Evolutionary conservation across 2,113 vertebrate species (phyloP).

Genomic region (Oenanthe melanoleuca): DNA sequence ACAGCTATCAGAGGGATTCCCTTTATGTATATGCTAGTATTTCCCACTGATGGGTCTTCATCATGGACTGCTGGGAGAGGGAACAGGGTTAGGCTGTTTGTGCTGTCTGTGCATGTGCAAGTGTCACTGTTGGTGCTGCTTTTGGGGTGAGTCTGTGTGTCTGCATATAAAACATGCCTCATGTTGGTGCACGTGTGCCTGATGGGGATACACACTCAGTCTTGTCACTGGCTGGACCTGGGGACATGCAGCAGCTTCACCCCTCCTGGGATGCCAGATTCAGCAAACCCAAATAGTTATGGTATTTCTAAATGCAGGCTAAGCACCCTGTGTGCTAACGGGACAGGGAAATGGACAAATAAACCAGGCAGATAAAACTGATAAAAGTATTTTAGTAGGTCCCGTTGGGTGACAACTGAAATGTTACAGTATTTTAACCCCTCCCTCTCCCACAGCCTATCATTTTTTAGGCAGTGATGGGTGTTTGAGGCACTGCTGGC

Average conservation of each 20-base stretch:
- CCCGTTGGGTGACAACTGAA: background rate
- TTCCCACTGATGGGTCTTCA: background rate
- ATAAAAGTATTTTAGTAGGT: background rate
- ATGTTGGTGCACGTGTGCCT: rapidly evolving
- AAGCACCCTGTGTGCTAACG: background rate
- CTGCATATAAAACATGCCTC: rapidly evolving
- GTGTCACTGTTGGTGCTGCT: background rate
- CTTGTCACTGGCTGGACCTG: background rate
- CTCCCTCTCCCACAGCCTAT: rapidly evolving
- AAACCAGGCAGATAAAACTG: background rate
- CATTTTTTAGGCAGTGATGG: rapidly evolving
- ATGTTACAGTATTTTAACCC: background rate
- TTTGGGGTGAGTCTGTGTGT: no score
- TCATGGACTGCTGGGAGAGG: background rate
- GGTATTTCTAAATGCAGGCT: background rate
- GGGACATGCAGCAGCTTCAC: background rate
- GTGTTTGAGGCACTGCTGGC: background rate
- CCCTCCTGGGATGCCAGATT: background rate
- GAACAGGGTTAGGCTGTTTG: background rate
- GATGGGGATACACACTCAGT: rapidly evolving
- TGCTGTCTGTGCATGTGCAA: background rate
- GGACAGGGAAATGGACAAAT: background rate
- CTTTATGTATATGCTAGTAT: rapidly evolving
- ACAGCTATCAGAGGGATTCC: background rate
- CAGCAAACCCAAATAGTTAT: rapidly evolving